A percentile compares a stretch with the other conserved stretches of the same genome.
phyloP scores from a whole-genome alignment of 2,113 vertebrate genomes.

The Nicator chloris region DNA sequence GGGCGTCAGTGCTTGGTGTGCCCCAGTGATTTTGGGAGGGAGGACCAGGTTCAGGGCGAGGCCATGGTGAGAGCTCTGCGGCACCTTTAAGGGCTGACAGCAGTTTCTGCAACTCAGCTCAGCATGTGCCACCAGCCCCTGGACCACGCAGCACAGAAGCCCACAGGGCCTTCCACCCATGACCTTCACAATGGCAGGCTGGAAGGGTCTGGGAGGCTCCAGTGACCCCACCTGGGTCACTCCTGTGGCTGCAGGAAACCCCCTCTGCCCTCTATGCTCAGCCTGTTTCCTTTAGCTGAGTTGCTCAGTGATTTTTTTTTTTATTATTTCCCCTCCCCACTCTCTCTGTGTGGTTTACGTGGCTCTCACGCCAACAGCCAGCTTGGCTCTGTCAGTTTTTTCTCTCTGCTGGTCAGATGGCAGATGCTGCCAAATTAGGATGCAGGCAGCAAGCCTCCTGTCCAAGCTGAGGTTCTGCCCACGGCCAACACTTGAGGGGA shows the following conservation, averaged over 20 bases:
- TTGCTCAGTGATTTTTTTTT: background rate
- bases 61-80: rapidly evolving
- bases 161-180: rapidly evolving
- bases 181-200: background rate
- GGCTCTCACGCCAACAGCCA: background rate
- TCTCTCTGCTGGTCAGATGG: background rate
- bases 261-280: background rate
- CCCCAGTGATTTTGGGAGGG: background rate
- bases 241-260: background rate
- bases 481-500: rapidly evolving
- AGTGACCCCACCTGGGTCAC: background rate
- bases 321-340: background rate
- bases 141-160: background rate
- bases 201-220: background rate
- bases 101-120: background rate
- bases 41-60: background rate
- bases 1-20: rapidly evolving
- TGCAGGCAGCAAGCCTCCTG: background rate
- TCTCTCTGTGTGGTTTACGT: background rate
- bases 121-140: rapidly evolving
- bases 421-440: constrained; percentile 43
- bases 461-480: background rate
- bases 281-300: background rate
- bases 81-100: background rate
- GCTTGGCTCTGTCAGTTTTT: constrained; percentile 7